Base-by-base conservation (phyloP, 2,797 vertebrate species). In the Odontamblyopus rebecca region DNA sequence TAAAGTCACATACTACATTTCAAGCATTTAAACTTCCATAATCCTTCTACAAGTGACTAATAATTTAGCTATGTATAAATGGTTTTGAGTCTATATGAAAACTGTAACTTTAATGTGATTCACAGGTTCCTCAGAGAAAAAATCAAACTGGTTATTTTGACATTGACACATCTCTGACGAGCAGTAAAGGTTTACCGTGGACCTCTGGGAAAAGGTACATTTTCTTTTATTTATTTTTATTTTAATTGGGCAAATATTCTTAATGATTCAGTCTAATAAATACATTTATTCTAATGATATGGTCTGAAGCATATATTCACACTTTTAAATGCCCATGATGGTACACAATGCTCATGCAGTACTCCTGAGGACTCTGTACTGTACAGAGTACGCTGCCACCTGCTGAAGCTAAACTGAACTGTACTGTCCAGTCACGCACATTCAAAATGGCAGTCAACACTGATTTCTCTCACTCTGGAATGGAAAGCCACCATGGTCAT, bases 81-180 rank as follows among this genome's bases (percentile, higher is more conserved):
- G 23, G n/a, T 26, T 56, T 56, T 56, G n/a, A 26, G n/a, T 12
- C 51, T n/a, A 7, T n/a, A 23, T 56, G n/a, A 54, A 54, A 23
- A 54, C 51, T 53, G 48, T 50, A 59, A 59, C 57, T 13, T 29
- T 13, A 29, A 63, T 86, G 53, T 82, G 30, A 82, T 54, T 32
- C 38, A 68, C 88, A 99, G 98, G 96, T 99, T 95, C 98, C 98
- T 92, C 97, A 98, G 92, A 97, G 98, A 84, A 99, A 94, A 93
- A 94, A 93, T 85, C 97, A 96, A 71, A 97, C 96, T n/a, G 97
- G 97, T 81, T 98, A 94, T 92, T 99, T 99, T 95, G 95, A 99
- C 94, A 92, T 99, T 86, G 97, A 98, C 93, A 92, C 95, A 44
- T 96, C 97, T 59, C 90, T 98, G 87, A 87, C 94, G 73, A 94